A percentile compares a stretch with the other conserved stretches of the same genome.
These are phyloP conservation scores for Graphium colonna DNA, from an alignment of 2,888 invertebrate species.

Conservation along the genomic window DNA sequence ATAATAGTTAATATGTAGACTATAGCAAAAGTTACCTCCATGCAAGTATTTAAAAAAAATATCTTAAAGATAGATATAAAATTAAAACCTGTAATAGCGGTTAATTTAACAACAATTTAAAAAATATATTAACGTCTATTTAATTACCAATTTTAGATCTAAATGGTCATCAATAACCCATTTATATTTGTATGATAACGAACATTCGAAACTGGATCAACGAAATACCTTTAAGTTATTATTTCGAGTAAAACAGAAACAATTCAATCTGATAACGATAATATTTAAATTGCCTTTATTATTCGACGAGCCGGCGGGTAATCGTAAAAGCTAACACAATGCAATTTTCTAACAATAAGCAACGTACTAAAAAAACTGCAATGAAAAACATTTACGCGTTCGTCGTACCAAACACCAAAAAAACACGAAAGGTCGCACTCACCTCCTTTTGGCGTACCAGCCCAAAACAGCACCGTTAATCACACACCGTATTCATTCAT, in stretches of 20 bases:
- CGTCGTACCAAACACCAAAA: not conserved
- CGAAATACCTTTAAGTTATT: not conserved
- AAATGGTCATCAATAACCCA: not conserved
- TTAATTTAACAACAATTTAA: no score
- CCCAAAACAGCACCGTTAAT: slow-evolving; percentile 27
- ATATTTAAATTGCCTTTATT: no score
- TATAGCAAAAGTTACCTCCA: not conserved
- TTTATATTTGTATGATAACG: not conserved
- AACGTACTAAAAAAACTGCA: no score
- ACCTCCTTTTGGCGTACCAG: slow-evolving; percentile 19
- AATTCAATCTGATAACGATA: not conserved
- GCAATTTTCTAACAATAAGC: not conserved
- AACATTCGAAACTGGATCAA: not conserved
- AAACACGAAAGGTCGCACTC: slow-evolving; percentile 15
- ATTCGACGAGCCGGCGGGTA: no score
- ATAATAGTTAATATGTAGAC: not conserved
- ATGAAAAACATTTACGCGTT: not conserved
- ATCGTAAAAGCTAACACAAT: not conserved
- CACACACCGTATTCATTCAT: slow-evolving; percentile 38
- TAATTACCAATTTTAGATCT: not conserved
- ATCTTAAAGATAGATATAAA: not conserved
- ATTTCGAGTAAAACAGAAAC: not conserved
- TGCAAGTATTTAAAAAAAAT: not conserved
- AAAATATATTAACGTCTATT: not conserved
- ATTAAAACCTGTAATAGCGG: no score